A percentile compares a stretch with the other conserved stretches of the same genome.
Evolutionary conservation across 2,113 vertebrate genomes (phyloP).

Genomic region (Hydropotes inermis): DNA sequence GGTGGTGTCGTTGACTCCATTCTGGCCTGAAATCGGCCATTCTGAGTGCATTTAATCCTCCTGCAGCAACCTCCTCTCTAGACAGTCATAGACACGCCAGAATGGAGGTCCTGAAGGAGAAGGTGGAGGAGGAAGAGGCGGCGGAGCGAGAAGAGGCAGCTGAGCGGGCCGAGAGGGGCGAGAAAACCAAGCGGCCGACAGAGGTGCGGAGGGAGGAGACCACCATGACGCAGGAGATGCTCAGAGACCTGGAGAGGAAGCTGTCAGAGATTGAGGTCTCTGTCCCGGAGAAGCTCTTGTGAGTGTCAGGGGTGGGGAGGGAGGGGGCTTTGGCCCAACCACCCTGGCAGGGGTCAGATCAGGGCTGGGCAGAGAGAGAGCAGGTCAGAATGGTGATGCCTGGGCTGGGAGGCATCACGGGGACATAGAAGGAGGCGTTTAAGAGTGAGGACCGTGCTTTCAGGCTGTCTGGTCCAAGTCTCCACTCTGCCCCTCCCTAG

Average conservation of each 20-base stretch:
- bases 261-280: neutral
- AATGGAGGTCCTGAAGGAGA: constrained; percentile 73
- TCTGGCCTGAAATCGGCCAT: fast-evolving
- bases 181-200: fast-evolving
- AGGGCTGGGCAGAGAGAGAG: neutral
- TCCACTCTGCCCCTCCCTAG: too few species aligned
- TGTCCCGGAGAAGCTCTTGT: neutral
- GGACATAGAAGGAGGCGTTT: neutral
- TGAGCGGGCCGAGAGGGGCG: neutral
- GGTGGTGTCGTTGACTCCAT: neutral
- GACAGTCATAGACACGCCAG: neutral
- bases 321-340: fast-evolving
- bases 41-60: neutral
- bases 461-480: neutral
- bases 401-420: neutral
- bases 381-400: neutral
- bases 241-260: constrained; percentile 22
- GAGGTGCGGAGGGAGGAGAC: neutral
- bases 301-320: neutral
- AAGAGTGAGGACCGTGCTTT: neutral
- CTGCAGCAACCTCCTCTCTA: neutral
- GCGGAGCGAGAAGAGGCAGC: constrained; percentile 13
- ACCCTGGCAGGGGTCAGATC: neutral
- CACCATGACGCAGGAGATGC: neutral
- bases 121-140: constrained; percentile 60